Conservation (phyloP, 2,113 vertebrate genomes). For the Vulpes ferrilata region DNA sequence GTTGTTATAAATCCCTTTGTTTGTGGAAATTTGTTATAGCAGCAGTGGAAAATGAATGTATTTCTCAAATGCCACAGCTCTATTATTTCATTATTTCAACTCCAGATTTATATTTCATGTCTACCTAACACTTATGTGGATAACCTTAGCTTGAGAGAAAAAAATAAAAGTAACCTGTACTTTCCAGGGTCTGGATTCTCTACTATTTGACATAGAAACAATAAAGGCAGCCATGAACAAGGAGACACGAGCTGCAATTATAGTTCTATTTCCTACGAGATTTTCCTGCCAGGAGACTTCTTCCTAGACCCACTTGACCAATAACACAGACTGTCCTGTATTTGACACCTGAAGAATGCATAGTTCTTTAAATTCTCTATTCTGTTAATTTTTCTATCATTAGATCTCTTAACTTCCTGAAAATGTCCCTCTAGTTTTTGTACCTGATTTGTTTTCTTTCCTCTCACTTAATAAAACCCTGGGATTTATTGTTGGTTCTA, state of each 20-base stretch:
- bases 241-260: neutral
- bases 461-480: neutral
- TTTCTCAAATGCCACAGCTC: too few relatives aligned
- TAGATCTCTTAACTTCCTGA: neutral
- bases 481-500: neutral
- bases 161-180: neutral
- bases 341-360: neutral
- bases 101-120: neutral
- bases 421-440: neutral
- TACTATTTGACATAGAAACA: neutral
- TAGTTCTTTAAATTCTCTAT: neutral
- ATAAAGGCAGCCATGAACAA: neutral
- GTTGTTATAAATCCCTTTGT: neutral
- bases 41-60: neutral
- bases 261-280: neutral
- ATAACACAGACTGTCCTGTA: neutral
- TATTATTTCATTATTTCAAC: neutral
- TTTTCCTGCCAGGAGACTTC: neutral
- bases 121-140: neutral
- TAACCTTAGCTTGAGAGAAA: neutral
- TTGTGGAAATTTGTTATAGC: neutral
- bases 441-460: neutral
- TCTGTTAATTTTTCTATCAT: neutral
- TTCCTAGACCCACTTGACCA: neutral
- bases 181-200: neutral